Base-by-base conservation (phyloP, 1,140 invertebrate genomes). In the Sipha flava region DNA sequence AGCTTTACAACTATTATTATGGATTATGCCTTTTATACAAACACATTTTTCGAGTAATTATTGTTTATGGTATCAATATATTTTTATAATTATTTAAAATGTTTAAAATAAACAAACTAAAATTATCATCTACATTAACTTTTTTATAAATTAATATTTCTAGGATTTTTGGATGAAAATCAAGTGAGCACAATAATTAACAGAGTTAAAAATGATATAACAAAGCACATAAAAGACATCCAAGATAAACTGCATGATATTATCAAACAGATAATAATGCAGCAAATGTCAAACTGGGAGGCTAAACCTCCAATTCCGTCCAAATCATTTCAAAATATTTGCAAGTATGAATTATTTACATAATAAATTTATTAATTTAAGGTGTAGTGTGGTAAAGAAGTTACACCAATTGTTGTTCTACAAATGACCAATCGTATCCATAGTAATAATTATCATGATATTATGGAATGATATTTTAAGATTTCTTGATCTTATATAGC, bases 261-360 rank as follows among this genome's bases (percentile, higher is more conserved):
- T 83, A 93, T 98, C 64, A 92, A 92, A 82, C 92, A 92, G 83
- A 90, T 96, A 82, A 86, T 97, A 21, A 89, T 89, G 43, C 89
- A 89, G 66, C 92, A 95, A 84, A 86, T 96, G 81, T 87, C 87
- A 18, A 88, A 88, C 81, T 99, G 97, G 96, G 94, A 96, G 85
- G 95, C 96, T 0, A 93, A 94, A 84, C 95, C 96, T 29, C 96
- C 97, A 2, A 93, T 98, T 82, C 97, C 97, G 40, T 98, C 97
- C 2, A 90, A 92, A 83, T 91, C 92, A 83, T 98, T 99, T 86
- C 90, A 94, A 81, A 93, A 92, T 86, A 94, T 98, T 84, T 96
- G 94, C 72, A 89, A 86, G 88, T 88, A 84, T 82, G 79, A 80
- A 29, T 1, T 23, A 18, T 26, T n/a, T 40, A 9, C 2, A 23